A percentile compares a stretch with the other conserved stretches of the same genome.
Conservation (phyloP, 2,888 invertebrate species). For the Apodemia zela region DNA sequence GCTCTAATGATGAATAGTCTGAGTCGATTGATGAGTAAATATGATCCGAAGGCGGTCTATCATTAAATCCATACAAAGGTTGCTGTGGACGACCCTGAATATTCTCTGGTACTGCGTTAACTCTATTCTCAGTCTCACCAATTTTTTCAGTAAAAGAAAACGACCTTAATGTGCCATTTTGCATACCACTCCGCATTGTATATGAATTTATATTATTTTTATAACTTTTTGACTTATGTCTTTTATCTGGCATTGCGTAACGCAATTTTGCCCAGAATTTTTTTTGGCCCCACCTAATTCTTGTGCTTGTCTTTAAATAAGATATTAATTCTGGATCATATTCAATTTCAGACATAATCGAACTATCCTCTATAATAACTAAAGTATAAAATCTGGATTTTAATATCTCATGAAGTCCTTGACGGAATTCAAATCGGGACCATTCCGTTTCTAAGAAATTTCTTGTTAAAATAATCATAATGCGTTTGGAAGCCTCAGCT, state of each 20-base stretch:
- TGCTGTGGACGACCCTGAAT: slow-evolving; percentile 57
- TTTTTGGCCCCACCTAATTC: slow-evolving; percentile 93
- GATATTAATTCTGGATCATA: slow-evolving; percentile 92
- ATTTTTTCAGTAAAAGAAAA: slow-evolving; percentile 80
- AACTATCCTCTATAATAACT: slow-evolving; percentile 92
- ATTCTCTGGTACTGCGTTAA: slow-evolving; percentile 84
- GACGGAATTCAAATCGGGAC: slow-evolving; percentile 94
- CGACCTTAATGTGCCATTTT: slow-evolving; percentile 81
- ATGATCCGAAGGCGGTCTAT: slow-evolving; percentile 91
- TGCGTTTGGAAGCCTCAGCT: slow-evolving; percentile 92
- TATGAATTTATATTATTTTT: slow-evolving; percentile 91
- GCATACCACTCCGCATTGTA: slow-evolving; percentile 83
- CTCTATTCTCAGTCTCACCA: slow-evolving; percentile 54
- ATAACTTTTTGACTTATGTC: slow-evolving; percentile 79
- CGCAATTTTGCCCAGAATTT: slow-evolving; percentile 96
- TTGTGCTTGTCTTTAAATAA: slow-evolving; percentile 91
- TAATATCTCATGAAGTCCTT: slow-evolving; percentile 92
- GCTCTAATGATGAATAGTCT: slow-evolving; percentile 91
- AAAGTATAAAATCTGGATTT: slow-evolving; percentile 90
- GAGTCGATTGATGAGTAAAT: slow-evolving; percentile 95
- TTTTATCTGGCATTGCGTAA: slow-evolving; percentile 91
- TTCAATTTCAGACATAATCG: slow-evolving; percentile 88
- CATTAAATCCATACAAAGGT: slow-evolving; percentile 71
- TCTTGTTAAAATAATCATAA: slow-evolving; percentile 91
- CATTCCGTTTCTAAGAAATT: slow-evolving; percentile 96